Evolutionary conservation across 2,113 vertebrate genomes (phyloP).

Genomic region (Tetrax tetrax): DNA sequence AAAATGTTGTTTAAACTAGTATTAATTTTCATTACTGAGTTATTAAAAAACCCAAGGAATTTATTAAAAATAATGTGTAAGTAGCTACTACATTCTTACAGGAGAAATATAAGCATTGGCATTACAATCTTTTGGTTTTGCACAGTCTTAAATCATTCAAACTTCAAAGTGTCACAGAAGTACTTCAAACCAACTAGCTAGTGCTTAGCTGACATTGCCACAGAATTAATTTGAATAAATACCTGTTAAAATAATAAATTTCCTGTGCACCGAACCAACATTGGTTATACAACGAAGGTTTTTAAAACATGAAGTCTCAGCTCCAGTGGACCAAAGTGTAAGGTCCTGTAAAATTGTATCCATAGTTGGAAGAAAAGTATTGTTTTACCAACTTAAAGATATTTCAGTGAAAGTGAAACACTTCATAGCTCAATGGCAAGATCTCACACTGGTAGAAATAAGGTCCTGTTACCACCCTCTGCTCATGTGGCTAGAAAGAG

Average conservation of each 20-base stretch:
- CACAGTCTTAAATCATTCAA: not conserved
- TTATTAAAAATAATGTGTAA: not conserved
- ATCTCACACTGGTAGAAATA: not conserved
- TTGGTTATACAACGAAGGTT: rapidly evolving
- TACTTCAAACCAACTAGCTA: not conserved
- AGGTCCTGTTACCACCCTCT: not conserved
- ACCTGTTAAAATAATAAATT: not conserved
- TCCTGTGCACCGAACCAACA: not conserved
- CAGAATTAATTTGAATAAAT: not conserved
- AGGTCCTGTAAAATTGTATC: not conserved
- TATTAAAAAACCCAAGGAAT: not conserved
- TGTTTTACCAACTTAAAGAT: not conserved
- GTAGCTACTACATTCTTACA: not conserved
- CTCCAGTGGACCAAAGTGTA: not conserved
- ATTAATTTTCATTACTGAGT: not conserved
- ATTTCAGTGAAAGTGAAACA: not conserved
- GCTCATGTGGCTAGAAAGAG: not conserved
- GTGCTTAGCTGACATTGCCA: not conserved
- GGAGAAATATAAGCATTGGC: not conserved
- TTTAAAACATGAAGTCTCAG: not conserved
- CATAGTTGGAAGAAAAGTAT: not conserved
- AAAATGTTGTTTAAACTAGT: not conserved
- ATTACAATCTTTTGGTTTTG: not conserved
- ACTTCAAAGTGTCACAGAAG: not conserved
- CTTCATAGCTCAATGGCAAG: not conserved